Evolutionary conservation across 2,797 vertebrate species (phyloP), one percentile per base, ranked within the genome.

Genomic region (Catostomus latipinnis): DNA sequence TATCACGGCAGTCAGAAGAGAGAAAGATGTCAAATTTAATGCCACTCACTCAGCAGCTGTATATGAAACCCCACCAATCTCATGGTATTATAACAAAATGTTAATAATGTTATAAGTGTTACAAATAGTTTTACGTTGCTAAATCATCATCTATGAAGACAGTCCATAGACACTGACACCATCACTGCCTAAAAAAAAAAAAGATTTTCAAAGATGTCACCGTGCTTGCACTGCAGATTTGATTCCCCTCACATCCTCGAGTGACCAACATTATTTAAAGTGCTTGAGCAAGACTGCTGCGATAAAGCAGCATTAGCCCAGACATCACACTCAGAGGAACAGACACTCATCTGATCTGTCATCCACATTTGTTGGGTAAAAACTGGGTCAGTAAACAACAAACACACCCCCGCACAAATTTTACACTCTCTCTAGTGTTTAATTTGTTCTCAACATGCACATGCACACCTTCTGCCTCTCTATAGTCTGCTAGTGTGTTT

Each of bases 351-450:
- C 66, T 80, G 81, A 65, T 60, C 67, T 43, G 60, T 68, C 75
- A 75, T 74, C 71, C 78, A 86, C 65, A 79, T 77, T 70, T 57
- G 58, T 82, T 76, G 50, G 49, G 18, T 71, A 83, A 34, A 34
- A 85, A 68, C 63, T 86, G 78, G 81, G 83, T 84, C 77, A 81
- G 81, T 80, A 80, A 83, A 80, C 77, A 80, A 78, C 62, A 74
- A 66, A 48, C 62, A 57, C 14, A 70, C 63, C 22, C 8, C 45
- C 18, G 52, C 69, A 71, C 22, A 71, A 14, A 4, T 75, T 0
- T 54, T 12, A 22, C 57, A 16, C 46, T 34, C 56, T 69, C 65
- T 77, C 75, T 7, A 0, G 66, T 22, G 66, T 66, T 73, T 74
- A 68, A 53, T 72, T 74, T 78, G 9, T 61, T 13, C 53, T 66